These are phyloP conservation scores for Papilio helenus DNA, from an alignment of 1,140 invertebrate genomes.

Conservation along the genomic window DNA sequence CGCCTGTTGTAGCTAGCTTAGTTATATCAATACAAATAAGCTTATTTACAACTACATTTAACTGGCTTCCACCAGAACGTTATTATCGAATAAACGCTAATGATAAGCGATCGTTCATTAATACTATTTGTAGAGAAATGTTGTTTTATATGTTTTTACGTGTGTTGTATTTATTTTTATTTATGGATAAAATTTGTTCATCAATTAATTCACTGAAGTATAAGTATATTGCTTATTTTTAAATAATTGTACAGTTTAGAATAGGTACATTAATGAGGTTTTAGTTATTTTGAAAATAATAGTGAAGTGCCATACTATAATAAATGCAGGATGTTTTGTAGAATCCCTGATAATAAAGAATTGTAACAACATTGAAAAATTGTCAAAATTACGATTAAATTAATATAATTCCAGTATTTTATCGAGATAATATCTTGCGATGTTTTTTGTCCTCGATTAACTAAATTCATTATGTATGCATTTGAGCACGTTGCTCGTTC, in stretches of 20 bases:
- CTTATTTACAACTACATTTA: constrained; percentile 46
- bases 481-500: background rate
- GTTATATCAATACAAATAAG: constrained; percentile 42
- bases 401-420: background rate
- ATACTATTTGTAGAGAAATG: background rate
- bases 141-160: background rate
- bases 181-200: background rate
- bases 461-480: constrained; percentile 1
- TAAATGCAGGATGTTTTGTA: background rate
- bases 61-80: constrained; percentile 37
- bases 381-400: background rate
- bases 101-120: background rate
- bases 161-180: background rate
- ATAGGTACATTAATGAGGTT: too few relatives aligned
- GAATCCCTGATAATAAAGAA: background rate
- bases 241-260: too few relatives aligned
- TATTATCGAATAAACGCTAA: background rate
- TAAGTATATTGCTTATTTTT: too few relatives aligned
- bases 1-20: constrained; percentile 35
- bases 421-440: background rate
- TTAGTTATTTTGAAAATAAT: background rate
- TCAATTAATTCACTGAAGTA: too few relatives aligned
- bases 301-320: background rate
- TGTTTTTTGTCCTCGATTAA: background rate
- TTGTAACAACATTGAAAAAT: background rate